Base-by-base conservation (phyloP, 53 echinoderm and acorn worm species). In the Patiria pectinifera region DNA sequence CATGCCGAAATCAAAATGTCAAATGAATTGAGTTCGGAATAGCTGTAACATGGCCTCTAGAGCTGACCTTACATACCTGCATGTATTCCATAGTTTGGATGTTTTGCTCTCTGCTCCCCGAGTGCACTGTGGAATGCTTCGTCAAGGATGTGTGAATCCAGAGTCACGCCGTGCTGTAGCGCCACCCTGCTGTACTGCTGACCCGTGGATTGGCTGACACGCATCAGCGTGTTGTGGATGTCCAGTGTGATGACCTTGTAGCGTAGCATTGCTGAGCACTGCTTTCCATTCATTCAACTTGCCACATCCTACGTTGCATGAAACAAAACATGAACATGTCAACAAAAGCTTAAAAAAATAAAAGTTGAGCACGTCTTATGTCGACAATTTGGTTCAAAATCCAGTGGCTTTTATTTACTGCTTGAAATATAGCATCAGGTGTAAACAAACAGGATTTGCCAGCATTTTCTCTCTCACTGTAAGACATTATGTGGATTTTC, bases 171-270 rank as follows among this genome's bases (percentile, higher is more conserved):
- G 69, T 94, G 95, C 60, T 92, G 86, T 46, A 91, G 83, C 66
- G 96, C 98, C 25, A 94, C 92, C 58, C 80, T 80, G 48, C 94
- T 83, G 82, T 98, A 98, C 77, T 96, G 95, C 48, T 98, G 93
- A 3, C 98, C 98, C 12, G 89, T 95, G 22, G 95, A 93, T n/a
- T 94, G 81, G 45, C 95, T 86, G 18, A 96, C 94, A 80, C 86
- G 91, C 49, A 98, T 96, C 78, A 98, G 82, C 13, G 96, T 96
- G 53, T 95, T 94, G 82, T 91, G 95, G 23, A 95, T 94, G 79
- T 98, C 98, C 85, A 98, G 93, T 6, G 98, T 98, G 3, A 98
- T 84, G 44, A 98, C 92, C 85, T 95, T 96, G 88, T 92, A 93
- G 45, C 96, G 94, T 25, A 95, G 24, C 97, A 97, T 97, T 49